These are phyloP conservation scores for Tretioscincus oriximinensis DNA, from an alignment of 2,113 vertebrate species.

Conservation along the genomic window DNA sequence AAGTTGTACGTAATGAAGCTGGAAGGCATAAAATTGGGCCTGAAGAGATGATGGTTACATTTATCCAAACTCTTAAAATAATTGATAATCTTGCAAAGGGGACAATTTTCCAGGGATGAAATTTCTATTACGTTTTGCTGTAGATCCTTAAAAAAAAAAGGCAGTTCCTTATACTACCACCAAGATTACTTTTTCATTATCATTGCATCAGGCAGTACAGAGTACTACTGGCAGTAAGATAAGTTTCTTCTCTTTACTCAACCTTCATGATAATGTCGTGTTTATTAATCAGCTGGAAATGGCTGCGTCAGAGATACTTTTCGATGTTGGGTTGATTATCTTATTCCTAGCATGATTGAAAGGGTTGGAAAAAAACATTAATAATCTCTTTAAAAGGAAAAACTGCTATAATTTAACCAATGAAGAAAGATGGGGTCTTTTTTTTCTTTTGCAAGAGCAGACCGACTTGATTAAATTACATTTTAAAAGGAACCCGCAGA, in stretches of 20 bases:
- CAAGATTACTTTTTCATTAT: background rate
- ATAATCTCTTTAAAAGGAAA: background rate
- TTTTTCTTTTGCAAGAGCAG: background rate
- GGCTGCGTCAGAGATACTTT: background rate
- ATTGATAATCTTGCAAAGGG: background rate
- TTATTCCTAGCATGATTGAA: background rate
- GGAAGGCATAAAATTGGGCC: background rate
- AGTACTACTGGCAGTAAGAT: background rate
- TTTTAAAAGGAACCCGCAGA: constrained; percentile 11
- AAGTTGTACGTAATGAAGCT: background rate
- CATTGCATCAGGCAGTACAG: background rate
- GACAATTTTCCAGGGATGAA: background rate
- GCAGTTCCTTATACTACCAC: background rate
- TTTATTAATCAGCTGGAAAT: background rate
- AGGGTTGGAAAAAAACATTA: background rate
- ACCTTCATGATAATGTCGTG: background rate
- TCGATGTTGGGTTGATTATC: background rate
- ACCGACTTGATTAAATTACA: constrained; percentile 10
- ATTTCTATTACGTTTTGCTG: background rate
- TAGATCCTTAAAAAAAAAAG: too few species aligned
- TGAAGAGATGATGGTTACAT: background rate
- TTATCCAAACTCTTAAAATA: background rate
- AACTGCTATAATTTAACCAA: background rate
- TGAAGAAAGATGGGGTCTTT: background rate
- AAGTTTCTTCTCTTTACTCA: background rate